These are phyloP conservation scores for Bembecia ichneumoniformis DNA, from an alignment of 2,888 invertebrate genomes.

Conservation along the genomic window DNA sequence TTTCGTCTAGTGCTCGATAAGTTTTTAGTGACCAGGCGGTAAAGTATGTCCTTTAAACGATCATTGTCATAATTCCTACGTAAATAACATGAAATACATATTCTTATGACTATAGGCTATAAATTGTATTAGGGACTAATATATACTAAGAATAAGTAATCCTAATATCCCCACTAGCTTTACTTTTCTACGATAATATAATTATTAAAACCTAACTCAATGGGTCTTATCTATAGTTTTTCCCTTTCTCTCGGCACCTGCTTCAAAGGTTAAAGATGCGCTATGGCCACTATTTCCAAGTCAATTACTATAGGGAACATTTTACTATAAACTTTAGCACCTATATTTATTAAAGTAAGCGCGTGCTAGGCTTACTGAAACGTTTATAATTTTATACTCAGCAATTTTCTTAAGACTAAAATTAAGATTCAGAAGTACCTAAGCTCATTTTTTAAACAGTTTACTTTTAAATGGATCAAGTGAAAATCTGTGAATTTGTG, in stretches of 20 bases:
- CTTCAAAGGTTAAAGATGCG: conserved; percentile 2
- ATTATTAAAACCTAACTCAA: conserved; percentile 33
- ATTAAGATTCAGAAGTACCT: conserved; percentile 39
- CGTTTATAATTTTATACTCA: conserved; percentile 71
- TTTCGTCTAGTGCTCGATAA: conserved; percentile 1
- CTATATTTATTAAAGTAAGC: conserved; percentile 65
- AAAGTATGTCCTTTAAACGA: conserved; percentile 4
- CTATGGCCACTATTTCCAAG: conserved; percentile 70
- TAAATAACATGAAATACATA: conserved; percentile 35
- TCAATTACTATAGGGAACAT: conserved; percentile 90
- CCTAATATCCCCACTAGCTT: conserved; percentile 56
- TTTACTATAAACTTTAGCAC: conserved; percentile 73
- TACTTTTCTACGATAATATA: conserved; percentile 59
- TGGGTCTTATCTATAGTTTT: conserved; percentile 8
- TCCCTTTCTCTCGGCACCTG: conserved; percentile 23
- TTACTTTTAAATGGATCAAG: conserved; percentile 5
- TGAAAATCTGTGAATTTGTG: conserved; percentile 3
- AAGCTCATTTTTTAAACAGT: conserved; percentile 13
- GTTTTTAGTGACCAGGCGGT: conserved; percentile 31
- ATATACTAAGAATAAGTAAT: conserved; percentile 47
- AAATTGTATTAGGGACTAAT: conserved; percentile 54
- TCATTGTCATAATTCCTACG: neutral
- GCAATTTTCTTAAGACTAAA: conserved; percentile 60
- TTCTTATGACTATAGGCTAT: conserved; percentile 70
- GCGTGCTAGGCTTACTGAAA: conserved; percentile 59